Conservation (phyloP, 2,888 invertebrate genomes). For the Apomyelois bistriatella region DNA sequence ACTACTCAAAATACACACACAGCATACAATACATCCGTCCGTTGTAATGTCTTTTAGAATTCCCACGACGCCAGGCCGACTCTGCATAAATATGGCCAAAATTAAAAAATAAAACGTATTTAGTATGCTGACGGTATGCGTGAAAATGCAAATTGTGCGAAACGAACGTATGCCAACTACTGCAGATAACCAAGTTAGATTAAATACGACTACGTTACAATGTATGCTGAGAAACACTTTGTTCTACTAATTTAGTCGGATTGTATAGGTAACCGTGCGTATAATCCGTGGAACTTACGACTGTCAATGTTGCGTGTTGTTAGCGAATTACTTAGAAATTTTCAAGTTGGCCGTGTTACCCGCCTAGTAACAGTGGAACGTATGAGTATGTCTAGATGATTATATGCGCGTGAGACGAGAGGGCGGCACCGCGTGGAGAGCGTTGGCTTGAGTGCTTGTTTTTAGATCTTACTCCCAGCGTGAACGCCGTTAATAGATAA, state of each 20-base stretch:
- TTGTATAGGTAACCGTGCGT: not conserved
- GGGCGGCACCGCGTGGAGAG: constrained; percentile 1
- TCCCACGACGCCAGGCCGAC: constrained; percentile 12
- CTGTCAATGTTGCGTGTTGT: not conserved
- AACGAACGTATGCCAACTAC: constrained; percentile 13
- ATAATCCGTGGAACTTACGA: not conserved
- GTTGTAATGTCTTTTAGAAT: constrained; percentile 10
- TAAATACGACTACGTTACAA: not conserved
- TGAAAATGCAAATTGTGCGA: constrained; percentile 16
- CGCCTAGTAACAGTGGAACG: not conserved
- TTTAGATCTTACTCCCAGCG: not conserved
- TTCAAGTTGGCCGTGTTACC: constrained; percentile 5
- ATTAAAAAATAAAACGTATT: constrained; percentile 14
- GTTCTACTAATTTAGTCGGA: not conserved
- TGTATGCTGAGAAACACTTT: not conserved
- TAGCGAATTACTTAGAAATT: not conserved
- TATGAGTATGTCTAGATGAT: constrained; percentile 3
- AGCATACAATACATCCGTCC: not conserved
- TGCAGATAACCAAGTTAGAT: constrained; percentile 1
- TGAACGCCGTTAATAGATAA: not conserved
- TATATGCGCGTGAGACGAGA: not conserved
- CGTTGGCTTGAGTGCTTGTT: not conserved
- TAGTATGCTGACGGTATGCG: constrained; percentile 16
- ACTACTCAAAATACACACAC: constrained; percentile 1
- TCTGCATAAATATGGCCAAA: constrained; percentile 13